phyloP scores from a whole-genome alignment of 2,888 invertebrate species.

The Zaprionus bogoriensis region DNA sequence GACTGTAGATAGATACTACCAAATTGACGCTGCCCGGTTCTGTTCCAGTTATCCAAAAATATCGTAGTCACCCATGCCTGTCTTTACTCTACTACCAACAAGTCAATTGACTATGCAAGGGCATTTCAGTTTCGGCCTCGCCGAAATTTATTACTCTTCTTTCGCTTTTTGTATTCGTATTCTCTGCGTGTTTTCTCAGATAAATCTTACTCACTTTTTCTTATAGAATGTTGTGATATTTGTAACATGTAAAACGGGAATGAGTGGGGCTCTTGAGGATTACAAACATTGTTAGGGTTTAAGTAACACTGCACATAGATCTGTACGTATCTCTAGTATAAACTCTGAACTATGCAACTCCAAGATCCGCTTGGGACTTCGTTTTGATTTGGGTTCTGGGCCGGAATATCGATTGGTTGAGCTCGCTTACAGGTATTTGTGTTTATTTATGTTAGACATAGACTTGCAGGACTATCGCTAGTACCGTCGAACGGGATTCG shows the following conservation, averaged over 20 bases:
- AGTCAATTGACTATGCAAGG: constrained; percentile 26
- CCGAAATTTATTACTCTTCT: constrained; percentile 9
- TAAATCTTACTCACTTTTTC: constrained; percentile 15
- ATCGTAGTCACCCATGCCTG: background rate
- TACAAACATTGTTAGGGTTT: constrained; percentile 40
- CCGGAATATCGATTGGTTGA: constrained; percentile 26
- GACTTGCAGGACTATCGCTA: constrained; percentile 2
- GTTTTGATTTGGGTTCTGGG: constrained; percentile 27
- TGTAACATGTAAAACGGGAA: constrained; percentile 33
- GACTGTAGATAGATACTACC: constrained; percentile 27
- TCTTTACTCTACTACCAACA: background rate
- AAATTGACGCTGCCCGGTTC: background rate
- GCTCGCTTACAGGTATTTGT: constrained; percentile 36
- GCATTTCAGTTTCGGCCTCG: constrained; percentile 15
- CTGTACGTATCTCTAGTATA: constrained; percentile 30
- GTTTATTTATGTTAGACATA: constrained; percentile 30
- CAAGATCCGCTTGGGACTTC: constrained; percentile 5
- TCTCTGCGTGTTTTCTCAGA: background rate
- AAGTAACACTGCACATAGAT: constrained; percentile 43
- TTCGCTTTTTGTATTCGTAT: background rate
- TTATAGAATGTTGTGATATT: constrained; percentile 62
- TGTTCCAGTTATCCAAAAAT: background rate
- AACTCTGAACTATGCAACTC: constrained; percentile 42
- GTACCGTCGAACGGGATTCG: background rate
- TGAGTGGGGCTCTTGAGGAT: constrained; percentile 38